Evolutionary conservation across 2,888 invertebrate genomes (phyloP), one percentile per base, ranked within the genome.

Genomic region (Agriopis marginaria): DNA sequence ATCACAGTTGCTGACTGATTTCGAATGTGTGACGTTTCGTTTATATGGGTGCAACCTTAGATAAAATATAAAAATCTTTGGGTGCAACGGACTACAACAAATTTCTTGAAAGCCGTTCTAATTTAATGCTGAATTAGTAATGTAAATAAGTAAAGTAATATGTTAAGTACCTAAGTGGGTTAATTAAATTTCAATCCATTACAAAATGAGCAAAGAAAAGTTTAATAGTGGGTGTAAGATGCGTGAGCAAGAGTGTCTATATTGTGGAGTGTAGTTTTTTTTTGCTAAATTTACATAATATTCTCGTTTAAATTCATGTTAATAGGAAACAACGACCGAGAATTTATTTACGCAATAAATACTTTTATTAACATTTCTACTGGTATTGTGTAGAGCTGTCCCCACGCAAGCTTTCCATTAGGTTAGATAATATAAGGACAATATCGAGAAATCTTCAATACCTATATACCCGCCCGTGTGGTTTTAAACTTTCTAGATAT

Each of bases 281-380:
- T 67, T 66, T 63, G 62, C 56, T 4, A 47, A 61, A 76, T 80
- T 76, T 76, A 54, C 79, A 78, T 81, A 80, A 81, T 77, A 50
- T 73, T 64, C 58, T 54, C 73, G 69, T 81, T 77, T 75, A 66
- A 59, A 70, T 72, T 62, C 63, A 51, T 62, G 47, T 51, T 69
- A 69, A 69, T 73, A 63, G 64, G 68, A 72, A 71, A 75, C 73
- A 72, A 70, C 67, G 56, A 23, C 58, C 65, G 32, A 69, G 55
- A 69, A 72, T 68, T 60, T 54, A 61, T 63, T 70, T 72, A 75
- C 64, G 73, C 55, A 74, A 75, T 68, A 56, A 42, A 59, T 42
- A 54, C 63, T 59, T 63, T 64, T 68, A 69, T 66, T 50, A 63
- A 67, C 23, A 64, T 66, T 68, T 56, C 39, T 68, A 42, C 61